Base-by-base conservation (phyloP, 2,888 invertebrate genomes). In the Azorinus chamasolen region DNA sequence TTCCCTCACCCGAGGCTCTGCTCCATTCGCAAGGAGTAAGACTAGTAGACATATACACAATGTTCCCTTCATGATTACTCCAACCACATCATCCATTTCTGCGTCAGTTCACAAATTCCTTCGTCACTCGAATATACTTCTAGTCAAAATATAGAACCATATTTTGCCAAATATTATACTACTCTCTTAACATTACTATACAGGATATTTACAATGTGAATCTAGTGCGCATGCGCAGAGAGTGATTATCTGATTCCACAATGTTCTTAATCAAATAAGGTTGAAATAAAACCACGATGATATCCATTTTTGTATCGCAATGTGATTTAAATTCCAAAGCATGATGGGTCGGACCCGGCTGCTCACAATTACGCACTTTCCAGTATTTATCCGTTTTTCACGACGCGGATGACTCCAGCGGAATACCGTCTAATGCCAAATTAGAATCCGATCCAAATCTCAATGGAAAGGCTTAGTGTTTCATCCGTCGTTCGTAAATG, bases 181-280 rank as follows among this genome's bases (percentile, higher is more conserved):
- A 65, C 55, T 55, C 48, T 18, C 46, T 55, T 43, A 55, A 55
- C 55, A 55, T 54, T 48, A 20, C 54, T 45, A 55, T 39, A 70
- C 61, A 59, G 54, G 70, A 70, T 70, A 76, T 70, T 55, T 65
- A 66, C 69, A 54, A 55, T 27, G 48, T 27, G 20, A 46, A 24
- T 18, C 50, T 27, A 58, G 16, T 25, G 70, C 72, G 77, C 77
- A 77, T 77, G 77, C 77, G 77, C 64, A 25, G 16, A n/a, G n/a
- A 66, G 46, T 58, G 50, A 76, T 76, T 71, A 66, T 61, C 65
- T 66, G 68, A 63, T 77, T 77, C 72, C 62, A 51, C 46, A 18
- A 48, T 63, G 68, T 68, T 71, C 71, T 66, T 72, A 77, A 72
- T 77, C 68, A 77, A 77, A 77, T 77, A 77, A 72, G 45, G 55